phyloP scores from a whole-genome alignment of 1,140 invertebrate species.

The Ostrea edulis region DNA sequence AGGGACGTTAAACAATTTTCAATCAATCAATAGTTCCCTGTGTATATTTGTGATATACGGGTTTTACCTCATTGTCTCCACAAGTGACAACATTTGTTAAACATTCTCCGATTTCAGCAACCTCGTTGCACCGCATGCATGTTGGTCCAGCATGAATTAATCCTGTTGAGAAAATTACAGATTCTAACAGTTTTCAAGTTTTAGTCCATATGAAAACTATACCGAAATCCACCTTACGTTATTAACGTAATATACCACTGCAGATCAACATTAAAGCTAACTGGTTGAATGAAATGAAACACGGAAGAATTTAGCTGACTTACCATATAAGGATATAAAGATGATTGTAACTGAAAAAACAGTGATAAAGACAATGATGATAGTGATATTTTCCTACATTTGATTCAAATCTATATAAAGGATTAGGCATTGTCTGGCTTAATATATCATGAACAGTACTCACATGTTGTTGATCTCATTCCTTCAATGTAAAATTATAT shows the following conservation, averaged over 20 bases:
- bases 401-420: background rate
- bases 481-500: background rate
- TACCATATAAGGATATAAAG: background rate
- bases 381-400: background rate
- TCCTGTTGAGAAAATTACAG: background rate
- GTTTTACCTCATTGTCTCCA: constrained; percentile 9
- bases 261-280: background rate
- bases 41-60: background rate
- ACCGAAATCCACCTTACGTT: too few relatives aligned
- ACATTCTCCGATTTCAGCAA: background rate
- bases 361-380: background rate
- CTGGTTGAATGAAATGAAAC: background rate
- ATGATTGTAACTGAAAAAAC: background rate
- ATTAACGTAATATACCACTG: too few relatives aligned
- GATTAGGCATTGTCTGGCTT: background rate
- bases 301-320: background rate
- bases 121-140: background rate
- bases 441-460: background rate
- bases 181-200: background rate
- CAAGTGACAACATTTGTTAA: background rate
- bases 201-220: background rate
- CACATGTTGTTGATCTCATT: constrained; percentile 9
- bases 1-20: too few relatives aligned
- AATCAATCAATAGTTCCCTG: too few relatives aligned
- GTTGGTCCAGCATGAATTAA: constrained; percentile 8